phyloP scores from a whole-genome alignment of 1,140 invertebrate species.

The Bemisia tabaci region DNA sequence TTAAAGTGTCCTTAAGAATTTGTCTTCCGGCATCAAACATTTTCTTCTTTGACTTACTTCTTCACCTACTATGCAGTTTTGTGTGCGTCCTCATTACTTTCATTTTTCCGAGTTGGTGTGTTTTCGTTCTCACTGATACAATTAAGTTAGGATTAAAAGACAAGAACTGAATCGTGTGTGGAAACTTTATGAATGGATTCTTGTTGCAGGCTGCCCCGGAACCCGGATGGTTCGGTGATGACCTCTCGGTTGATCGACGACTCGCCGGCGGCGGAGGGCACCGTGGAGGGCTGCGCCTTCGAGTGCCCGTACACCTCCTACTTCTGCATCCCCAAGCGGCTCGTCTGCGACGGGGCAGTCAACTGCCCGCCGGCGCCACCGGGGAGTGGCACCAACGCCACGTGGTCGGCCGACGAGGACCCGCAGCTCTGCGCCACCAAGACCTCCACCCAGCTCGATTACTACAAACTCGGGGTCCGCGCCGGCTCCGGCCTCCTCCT shows the following conservation, averaged over 20 bases:
- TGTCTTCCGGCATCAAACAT: too few relatives aligned
- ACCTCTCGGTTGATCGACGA: slow-evolving; percentile 51
- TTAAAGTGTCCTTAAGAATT: too few relatives aligned
- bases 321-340: slow-evolving; percentile 60
- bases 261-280: slow-evolving; percentile 18
- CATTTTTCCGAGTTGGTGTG: too few relatives aligned
- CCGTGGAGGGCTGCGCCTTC: slow-evolving; percentile 34
- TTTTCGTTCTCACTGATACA: too few relatives aligned
- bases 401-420: background rate
- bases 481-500: background rate
- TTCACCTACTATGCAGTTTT: too few relatives aligned
- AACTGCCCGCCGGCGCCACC: slow-evolving; percentile 46
- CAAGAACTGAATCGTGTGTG: too few relatives aligned
- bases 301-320: slow-evolving; percentile 67
- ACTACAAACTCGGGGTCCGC: background rate
- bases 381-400: background rate
- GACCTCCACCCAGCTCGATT: background rate
- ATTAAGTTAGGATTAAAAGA: too few relatives aligned
- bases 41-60: too few relatives aligned
- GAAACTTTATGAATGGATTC: too few relatives aligned
- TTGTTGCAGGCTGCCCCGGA: slow-evolving; percentile 54
- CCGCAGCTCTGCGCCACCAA: background rate
- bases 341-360: slow-evolving; percentile 73
- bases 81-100: too few relatives aligned
- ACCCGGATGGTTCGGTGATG: slow-evolving; percentile 59